A percentile compares a stretch with the other conserved stretches of the same genome.
These are phyloP conservation scores for Solenopsis fugax DNA, from an alignment of 1,140 invertebrate species.

Conservation along the genomic window DNA sequence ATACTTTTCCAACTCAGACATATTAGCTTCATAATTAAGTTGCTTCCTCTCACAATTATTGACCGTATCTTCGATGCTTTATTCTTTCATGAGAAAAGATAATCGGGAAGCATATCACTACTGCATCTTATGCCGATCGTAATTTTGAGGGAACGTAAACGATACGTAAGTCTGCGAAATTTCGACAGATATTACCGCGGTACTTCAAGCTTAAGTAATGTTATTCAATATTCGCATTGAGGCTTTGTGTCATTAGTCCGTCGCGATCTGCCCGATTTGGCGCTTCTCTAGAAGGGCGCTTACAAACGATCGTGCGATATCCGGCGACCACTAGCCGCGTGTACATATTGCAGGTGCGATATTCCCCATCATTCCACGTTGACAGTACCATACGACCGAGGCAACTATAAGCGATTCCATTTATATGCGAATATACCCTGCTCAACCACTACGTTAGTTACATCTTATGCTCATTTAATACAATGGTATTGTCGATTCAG, in stretches of 20 bases:
- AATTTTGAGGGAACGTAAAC: not conserved
- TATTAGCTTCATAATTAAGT: not conserved
- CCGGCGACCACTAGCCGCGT: not conserved
- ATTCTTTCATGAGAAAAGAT: not conserved
- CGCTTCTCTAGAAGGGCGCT: constrained; percentile 13
- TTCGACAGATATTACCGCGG: constrained; percentile 6
- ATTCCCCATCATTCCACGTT: constrained; percentile 32
- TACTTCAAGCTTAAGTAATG: constrained; percentile 21
- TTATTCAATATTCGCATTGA: constrained; percentile 40
- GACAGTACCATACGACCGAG: constrained; percentile 25
- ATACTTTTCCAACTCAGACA: not conserved
- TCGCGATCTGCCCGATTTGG: constrained; percentile 17
- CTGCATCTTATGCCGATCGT: not conserved
- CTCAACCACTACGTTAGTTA: not conserved
- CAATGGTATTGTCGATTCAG: not conserved
- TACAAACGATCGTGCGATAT: constrained; percentile 40
- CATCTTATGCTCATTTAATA: constrained; percentile 27
- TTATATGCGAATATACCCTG: constrained; percentile 15
- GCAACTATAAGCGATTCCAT: constrained; percentile 52
- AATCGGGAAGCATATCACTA: not conserved
- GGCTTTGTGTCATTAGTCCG: constrained; percentile 40
- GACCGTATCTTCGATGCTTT: not conserved
- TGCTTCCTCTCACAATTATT: not conserved
- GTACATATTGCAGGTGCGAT: constrained; percentile 39
- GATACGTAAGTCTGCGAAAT: not conserved